Percentiles rank a stretch among this genome's conserved stretches.
Evolutionary conservation across 2,797 vertebrate species (phyloP).

Genomic region (Tapirus indicus): DNA sequence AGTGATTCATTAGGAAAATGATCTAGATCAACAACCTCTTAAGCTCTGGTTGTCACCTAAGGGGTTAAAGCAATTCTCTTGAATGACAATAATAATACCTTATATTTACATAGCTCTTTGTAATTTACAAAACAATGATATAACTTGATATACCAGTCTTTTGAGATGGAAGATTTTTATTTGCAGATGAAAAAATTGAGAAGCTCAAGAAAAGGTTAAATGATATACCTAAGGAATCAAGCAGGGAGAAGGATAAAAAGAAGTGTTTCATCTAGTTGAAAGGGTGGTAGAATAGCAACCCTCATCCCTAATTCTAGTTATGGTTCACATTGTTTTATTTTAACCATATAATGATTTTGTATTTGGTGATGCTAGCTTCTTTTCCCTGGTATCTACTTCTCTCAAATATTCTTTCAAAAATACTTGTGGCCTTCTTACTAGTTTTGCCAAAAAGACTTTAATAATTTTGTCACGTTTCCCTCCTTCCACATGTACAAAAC

Average conservation of each 20-base stretch:
- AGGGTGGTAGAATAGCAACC: neutral
- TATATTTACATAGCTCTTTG: neutral
- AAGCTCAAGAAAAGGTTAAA: neutral
- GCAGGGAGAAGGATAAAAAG: neutral
- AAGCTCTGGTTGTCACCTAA: neutral
- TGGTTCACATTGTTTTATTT: neutral
- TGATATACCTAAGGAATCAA: neutral
- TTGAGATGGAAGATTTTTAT: neutral
- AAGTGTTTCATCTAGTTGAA: neutral
- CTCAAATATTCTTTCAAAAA: neutral
- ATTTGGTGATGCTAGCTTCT: slow-evolving; percentile 27
- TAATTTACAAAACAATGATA: neutral
- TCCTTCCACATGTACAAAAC: neutral
- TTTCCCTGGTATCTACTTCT: neutral
- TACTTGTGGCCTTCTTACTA: neutral
- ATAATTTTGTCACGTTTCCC: neutral
- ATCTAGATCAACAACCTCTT: neutral
- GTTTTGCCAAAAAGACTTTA: neutral
- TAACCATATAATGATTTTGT: neutral
- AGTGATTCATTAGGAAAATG: neutral
- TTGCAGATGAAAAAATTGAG: neutral
- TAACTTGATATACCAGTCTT: neutral
- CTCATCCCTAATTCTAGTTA: neutral
- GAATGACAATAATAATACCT: neutral
- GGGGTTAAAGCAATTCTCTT: neutral